Conservation (phyloP, 1,140 invertebrate genomes). For the Ditylenchus dipsaci region DNA sequence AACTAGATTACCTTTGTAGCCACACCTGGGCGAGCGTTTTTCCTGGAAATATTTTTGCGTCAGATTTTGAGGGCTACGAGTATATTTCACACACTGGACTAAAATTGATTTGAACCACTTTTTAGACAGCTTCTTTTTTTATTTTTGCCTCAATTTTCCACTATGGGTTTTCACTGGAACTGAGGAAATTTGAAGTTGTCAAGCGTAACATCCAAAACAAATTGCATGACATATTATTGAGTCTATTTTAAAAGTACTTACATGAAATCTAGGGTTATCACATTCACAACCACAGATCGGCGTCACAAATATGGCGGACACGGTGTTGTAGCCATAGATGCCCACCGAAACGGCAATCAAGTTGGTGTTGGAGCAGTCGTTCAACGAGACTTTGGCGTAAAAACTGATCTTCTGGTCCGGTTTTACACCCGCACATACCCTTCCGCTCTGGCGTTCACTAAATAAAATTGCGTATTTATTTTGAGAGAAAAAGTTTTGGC, state of each 20-base stretch:
- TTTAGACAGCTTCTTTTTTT: no score
- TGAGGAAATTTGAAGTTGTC: no score
- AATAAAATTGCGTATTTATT: not conserved
- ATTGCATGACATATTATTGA: no score
- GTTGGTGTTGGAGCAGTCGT: conserved; percentile 46
- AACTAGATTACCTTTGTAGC: conserved; percentile 43
- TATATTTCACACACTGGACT: no score
- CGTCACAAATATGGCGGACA: conserved; percentile 54
- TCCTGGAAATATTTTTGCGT: no score
- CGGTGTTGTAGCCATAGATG: conserved; percentile 52
- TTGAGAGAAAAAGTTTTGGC: not conserved
- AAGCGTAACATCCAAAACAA: no score
- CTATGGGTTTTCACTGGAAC: no score
- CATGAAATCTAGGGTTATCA: conserved; percentile 45
- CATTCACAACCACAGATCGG: conserved; percentile 57
- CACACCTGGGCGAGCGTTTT: conserved; percentile 41
- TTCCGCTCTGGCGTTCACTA: conserved; percentile 40
- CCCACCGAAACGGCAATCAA: conserved; percentile 51
- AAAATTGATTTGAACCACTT: no score
- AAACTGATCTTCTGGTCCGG: conserved; percentile 47
- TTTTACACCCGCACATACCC: conserved; percentile 38
- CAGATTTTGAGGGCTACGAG: no score
- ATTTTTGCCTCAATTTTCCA: no score
- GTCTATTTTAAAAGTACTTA: no score
- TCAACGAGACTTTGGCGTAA: conserved; percentile 46